These are phyloP conservation scores for Dendroctonus ponderosae DNA, from an alignment of 1,140 invertebrate genomes.

Conservation along the genomic window DNA sequence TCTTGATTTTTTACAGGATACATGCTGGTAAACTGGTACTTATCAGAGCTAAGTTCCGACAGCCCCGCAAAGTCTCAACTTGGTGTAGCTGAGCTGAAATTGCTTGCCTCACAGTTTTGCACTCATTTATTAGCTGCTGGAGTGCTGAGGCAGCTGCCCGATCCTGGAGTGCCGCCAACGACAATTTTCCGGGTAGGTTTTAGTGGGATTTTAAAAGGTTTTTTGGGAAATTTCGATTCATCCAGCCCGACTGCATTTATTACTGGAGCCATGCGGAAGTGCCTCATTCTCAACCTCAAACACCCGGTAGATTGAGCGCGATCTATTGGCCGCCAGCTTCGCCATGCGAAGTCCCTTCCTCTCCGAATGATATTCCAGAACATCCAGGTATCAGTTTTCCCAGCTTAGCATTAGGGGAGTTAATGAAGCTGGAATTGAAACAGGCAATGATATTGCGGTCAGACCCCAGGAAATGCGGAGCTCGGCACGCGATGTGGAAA, in stretches of 20 bases:
- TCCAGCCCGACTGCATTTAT: constrained; percentile 83
- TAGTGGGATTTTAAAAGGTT: constrained; percentile 2
- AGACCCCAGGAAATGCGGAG: constrained; percentile 38
- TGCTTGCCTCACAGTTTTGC: constrained; percentile 77
- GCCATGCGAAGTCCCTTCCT: constrained; percentile 35
- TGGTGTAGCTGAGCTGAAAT: constrained; percentile 69
- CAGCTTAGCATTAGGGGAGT: neutral
- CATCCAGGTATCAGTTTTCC: neutral
- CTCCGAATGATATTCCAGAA: constrained; percentile 20
- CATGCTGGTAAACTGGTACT: constrained; percentile 86
- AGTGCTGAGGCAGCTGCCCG: constrained; percentile 74
- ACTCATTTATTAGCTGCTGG: constrained; percentile 86
- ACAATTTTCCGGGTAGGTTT: constrained; percentile 72
- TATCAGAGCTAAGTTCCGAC: constrained; percentile 73
- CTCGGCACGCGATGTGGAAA: constrained; percentile 46
- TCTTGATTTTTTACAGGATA: constrained; percentile 63
- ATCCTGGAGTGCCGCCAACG: constrained; percentile 64
- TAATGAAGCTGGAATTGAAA: neutral
- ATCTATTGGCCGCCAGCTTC: constrained; percentile 48
- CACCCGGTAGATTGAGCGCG: constrained; percentile 64
- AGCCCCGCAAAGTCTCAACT: constrained; percentile 63
- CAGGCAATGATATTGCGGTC: constrained; percentile 5
- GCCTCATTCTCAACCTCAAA: constrained; percentile 62
- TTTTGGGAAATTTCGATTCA: constrained; percentile 46
- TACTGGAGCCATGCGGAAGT: constrained; percentile 81